phyloP scores from a whole-genome alignment of 2,113 vertebrate species.

The Alexandromys fortis region DNA sequence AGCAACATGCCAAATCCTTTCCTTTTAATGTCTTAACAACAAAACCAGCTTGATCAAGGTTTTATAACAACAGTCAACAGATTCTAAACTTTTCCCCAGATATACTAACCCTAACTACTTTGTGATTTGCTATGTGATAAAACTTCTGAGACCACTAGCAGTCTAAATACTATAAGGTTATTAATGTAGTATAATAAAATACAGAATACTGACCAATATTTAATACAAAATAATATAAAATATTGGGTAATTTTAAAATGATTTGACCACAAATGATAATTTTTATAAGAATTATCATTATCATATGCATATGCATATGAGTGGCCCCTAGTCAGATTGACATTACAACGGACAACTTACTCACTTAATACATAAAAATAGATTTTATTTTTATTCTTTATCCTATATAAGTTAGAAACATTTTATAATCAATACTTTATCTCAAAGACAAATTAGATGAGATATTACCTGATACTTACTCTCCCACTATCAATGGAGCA shows the following conservation, averaged over 20 bases:
- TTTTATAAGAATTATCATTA: not conserved
- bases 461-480: not conserved
- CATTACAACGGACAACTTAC: not conserved
- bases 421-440: not conserved
- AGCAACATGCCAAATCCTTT: not conserved
- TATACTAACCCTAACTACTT: not conserved
- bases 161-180: not conserved
- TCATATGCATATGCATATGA: rapidly evolving
- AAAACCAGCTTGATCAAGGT: not conserved
- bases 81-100: not conserved
- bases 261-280: not conserved
- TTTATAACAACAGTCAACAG: not conserved
- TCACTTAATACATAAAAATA: not conserved
- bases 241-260: not conserved
- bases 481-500: not conserved
- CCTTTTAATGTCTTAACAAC: not conserved
- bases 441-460: not conserved
- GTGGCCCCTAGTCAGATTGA: not conserved
- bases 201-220: not conserved
- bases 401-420: not conserved
- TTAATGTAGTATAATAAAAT: not conserved
- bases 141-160: not conserved
- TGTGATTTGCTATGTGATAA: rapidly evolving
- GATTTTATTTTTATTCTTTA: not conserved
- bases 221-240: not conserved